A percentile compares a stretch with the other conserved stretches of the same genome.
phyloP scores from a whole-genome alignment of 2,113 vertebrate species.

The Xenopus borealis region DNA sequence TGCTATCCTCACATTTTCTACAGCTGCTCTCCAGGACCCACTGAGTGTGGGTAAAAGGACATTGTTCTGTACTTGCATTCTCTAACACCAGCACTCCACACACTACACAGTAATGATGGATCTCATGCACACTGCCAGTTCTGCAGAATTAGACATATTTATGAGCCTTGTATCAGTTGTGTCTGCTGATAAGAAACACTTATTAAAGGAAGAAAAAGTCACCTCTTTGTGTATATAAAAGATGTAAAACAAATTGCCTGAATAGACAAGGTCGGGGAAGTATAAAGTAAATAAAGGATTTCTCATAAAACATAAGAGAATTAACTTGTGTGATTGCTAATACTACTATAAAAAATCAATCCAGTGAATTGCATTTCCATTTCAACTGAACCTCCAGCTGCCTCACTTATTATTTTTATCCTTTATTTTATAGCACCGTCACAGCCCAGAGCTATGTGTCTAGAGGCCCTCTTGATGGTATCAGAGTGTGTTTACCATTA shows the following conservation, averaged over 20 bases:
- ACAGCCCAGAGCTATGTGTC: no score
- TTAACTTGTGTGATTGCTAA: constrained; percentile 49
- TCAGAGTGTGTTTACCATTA: no score
- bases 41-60: no score
- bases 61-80: no score
- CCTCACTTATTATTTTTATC: no score
- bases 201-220: constrained; percentile 78
- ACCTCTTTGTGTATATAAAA: constrained; percentile 73
- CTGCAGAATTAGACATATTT: constrained; percentile 59
- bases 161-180: constrained; percentile 69
- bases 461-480: no score
- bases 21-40: no score
- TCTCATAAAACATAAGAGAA: constrained; percentile 72
- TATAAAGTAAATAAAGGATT: constrained; percentile 78
- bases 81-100: neutral
- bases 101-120: neutral
- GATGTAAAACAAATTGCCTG: constrained; percentile 66
- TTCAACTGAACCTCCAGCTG: no score
- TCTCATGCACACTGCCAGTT: neutral
- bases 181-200: constrained; percentile 64
- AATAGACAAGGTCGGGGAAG: constrained; percentile 69
- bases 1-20: no score
- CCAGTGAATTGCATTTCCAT: no score
- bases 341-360: no score
- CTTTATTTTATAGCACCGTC: no score